Percentiles rank a stretch among this genome's conserved stretches.
Evolutionary conservation across 1,140 invertebrate species (phyloP).

Genomic region (Paraescarpia echinospica): DNA sequence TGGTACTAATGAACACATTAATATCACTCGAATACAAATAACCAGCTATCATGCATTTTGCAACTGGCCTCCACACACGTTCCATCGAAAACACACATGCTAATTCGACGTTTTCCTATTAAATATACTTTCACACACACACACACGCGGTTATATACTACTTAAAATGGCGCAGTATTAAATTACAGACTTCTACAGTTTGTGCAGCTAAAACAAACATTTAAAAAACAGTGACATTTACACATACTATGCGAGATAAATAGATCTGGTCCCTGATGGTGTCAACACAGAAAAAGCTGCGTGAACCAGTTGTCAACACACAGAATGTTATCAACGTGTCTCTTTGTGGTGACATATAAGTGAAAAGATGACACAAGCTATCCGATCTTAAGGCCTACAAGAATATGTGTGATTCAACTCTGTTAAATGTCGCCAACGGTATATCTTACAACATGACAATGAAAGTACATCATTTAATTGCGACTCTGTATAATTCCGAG

Average conservation of each 20-base stretch:
- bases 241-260: background rate
- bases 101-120: background rate
- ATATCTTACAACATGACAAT: no score
- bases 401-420: no score
- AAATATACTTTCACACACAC: background rate
- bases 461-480: no score
- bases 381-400: background rate
- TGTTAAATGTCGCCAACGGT: no score
- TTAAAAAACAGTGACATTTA: slow-evolving; percentile 1
- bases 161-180: background rate
- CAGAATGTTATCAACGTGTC: background rate
- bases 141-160: background rate
- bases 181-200: background rate
- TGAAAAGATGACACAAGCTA: background rate
- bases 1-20: background rate
- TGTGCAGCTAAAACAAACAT: background rate
- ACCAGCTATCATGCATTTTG: background rate
- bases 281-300: background rate
- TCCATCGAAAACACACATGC: background rate
- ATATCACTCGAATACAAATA: background rate
- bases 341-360: background rate
- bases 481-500: no score
- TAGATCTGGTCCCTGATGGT: background rate
- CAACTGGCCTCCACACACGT: background rate
- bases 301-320: background rate